phyloP scores from a whole-genome alignment of 2,113 vertebrate species.

The Etheostoma cragini region DNA sequence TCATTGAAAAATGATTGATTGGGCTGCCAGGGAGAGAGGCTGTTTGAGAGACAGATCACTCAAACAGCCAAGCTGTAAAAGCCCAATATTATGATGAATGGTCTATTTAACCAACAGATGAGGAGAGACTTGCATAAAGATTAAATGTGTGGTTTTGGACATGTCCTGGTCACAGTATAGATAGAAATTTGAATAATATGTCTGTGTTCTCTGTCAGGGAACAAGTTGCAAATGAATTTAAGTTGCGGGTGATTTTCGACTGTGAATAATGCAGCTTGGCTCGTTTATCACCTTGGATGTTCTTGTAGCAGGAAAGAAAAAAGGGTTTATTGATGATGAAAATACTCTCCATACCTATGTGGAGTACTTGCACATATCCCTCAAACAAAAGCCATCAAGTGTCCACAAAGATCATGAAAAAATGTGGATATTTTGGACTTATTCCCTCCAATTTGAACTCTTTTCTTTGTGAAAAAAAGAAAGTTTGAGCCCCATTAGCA shows the following conservation, averaged over 20 bases:
- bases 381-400: not conserved
- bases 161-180: constrained; percentile 55
- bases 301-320: constrained; percentile 26
- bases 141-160: constrained; percentile 58
- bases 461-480: constrained; percentile 23
- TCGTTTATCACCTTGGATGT: constrained; percentile 56
- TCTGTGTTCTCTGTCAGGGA: constrained; percentile 57
- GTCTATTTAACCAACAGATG: constrained; percentile 77
- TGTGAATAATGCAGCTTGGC: constrained; percentile 13
- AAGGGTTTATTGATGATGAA: constrained; percentile 59
- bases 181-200: constrained; percentile 62
- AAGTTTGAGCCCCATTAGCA: constrained; percentile 45
- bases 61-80: constrained; percentile 75
- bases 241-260: constrained; percentile 33
- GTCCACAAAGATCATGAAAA: constrained; percentile 8
- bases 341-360: constrained; percentile 40
- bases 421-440: constrained; percentile 10
- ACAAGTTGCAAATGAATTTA: constrained; percentile 63
- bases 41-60: constrained; percentile 78
- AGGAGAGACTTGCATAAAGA: constrained; percentile 71
- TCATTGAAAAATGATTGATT: constrained; percentile 81
- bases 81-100: constrained; percentile 78
- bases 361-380: constrained; percentile 31
- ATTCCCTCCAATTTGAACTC: constrained; percentile 8
- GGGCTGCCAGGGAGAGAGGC: constrained; percentile 58